Percentiles rank a stretch among this genome's conserved stretches.
phyloP scores from a whole-genome alignment of 2,797 vertebrate species.

The Helarctos malayanus region DNA sequence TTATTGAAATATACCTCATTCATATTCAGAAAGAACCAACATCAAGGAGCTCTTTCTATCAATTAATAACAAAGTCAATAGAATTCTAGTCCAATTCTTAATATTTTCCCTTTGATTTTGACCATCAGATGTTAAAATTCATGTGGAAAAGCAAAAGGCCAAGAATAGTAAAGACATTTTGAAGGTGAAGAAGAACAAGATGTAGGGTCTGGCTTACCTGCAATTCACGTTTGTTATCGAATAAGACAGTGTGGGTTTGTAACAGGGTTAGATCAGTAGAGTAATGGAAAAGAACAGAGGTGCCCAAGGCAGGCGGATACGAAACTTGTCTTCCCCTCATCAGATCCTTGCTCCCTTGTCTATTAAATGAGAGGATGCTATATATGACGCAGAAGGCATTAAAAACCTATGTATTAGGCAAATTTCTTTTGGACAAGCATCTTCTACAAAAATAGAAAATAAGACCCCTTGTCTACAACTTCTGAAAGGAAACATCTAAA shows the following conservation, averaged over 20 bases:
- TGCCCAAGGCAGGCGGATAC: background rate
- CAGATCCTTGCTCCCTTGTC: background rate
- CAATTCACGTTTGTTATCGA: background rate
- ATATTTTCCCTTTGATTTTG: background rate
- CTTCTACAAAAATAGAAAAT: constrained; percentile 18
- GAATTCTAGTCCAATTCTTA: background rate
- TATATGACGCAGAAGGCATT: background rate
- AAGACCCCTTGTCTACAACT: background rate
- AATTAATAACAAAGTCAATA: background rate
- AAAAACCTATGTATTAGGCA: background rate
- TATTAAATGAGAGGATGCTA: background rate
- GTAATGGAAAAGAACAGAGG: background rate
- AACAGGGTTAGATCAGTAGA: background rate
- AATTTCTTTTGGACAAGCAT: background rate
- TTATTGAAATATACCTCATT: background rate
- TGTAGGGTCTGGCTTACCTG: background rate
- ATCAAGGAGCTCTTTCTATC: background rate
- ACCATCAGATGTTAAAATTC: background rate
- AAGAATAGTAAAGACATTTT: background rate
- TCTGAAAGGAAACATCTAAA: constrained; percentile 36
- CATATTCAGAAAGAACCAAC: background rate
- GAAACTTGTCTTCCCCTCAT: background rate
- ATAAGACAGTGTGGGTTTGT: background rate
- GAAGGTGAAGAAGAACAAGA: background rate
- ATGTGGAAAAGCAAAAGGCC: background rate